Percentiles rank a stretch among this genome's conserved stretches.
Evolutionary conservation across 2,797 vertebrate genomes (phyloP).

Genomic region (Crypturellus tataupa): DNA sequence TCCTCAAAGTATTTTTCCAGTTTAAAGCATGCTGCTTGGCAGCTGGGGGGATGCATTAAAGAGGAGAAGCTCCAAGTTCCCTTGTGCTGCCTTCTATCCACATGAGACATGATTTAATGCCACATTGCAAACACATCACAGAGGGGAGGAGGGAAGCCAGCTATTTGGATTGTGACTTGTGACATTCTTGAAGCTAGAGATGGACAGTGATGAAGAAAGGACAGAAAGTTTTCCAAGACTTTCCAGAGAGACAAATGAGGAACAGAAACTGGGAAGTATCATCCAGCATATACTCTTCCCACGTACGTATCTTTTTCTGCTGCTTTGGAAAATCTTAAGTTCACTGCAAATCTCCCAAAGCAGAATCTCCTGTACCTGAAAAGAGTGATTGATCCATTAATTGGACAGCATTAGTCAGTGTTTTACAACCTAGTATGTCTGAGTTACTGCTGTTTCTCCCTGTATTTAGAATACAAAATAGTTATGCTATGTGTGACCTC

Average conservation of each 20-base stretch:
- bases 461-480: background rate
- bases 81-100: background rate
- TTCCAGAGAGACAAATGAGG: background rate
- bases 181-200: background rate
- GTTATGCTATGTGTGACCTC: background rate
- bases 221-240: background rate
- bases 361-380: background rate
- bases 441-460: background rate
- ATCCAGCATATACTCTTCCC: background rate
- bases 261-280: background rate
- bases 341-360: background rate
- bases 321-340: background rate
- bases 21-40: background rate
- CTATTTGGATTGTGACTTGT: background rate
- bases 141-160: background rate
- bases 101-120: background rate
- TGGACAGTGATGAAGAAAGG: background rate
- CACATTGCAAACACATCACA: background rate
- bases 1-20: background rate
- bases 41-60: background rate
- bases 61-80: background rate
- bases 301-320: background rate
- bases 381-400: background rate
- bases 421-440: background rate
- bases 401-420: background rate